Evolutionary conservation across 2,888 invertebrate genomes (phyloP).

Genomic region (Galeopsomyia nigrocyanea): DNA sequence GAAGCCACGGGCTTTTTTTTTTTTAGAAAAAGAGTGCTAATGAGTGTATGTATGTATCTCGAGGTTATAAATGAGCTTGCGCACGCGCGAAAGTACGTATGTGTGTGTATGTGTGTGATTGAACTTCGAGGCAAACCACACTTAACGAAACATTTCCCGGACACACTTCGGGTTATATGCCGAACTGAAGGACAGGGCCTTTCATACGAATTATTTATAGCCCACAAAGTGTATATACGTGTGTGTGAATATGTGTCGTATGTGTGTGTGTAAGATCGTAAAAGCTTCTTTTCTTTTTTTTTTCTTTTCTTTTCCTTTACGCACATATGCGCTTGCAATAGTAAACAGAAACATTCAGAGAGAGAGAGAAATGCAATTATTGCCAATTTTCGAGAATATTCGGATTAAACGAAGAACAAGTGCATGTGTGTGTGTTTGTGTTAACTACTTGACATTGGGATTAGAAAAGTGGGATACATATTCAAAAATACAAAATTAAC

Average conservation of each 20-base stretch:
- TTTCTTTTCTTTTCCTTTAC: too few relatives aligned
- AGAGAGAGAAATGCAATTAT: too few relatives aligned
- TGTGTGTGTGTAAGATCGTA: background rate
- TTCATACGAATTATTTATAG: too few relatives aligned
- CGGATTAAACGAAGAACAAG: too few relatives aligned
- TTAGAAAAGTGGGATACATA: background rate
- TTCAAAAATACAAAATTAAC: background rate
- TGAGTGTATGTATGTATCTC: background rate
- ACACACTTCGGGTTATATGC: conserved; percentile 22
- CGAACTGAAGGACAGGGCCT: conserved; percentile 31
- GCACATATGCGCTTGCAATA: too few relatives aligned
- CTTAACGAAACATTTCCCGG: conserved; percentile 38
- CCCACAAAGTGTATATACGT: conserved; percentile 7
- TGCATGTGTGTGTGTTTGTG: too few relatives aligned
- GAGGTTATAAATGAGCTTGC: conserved; percentile 35
- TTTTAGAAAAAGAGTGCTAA: conserved; percentile 9
- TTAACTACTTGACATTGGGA: background rate
- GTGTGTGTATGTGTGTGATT: conserved; percentile 13
- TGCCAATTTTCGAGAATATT: too few relatives aligned
- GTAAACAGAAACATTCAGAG: too few relatives aligned
- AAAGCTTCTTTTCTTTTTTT: too few relatives aligned
- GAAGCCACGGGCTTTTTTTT: too few relatives aligned
- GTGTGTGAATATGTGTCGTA: too few relatives aligned
- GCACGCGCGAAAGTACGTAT: background rate
- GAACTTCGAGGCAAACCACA: conserved; percentile 36